Conservation (phyloP, 2,113 vertebrate genomes). For the Macrotis lagotis region DNA sequence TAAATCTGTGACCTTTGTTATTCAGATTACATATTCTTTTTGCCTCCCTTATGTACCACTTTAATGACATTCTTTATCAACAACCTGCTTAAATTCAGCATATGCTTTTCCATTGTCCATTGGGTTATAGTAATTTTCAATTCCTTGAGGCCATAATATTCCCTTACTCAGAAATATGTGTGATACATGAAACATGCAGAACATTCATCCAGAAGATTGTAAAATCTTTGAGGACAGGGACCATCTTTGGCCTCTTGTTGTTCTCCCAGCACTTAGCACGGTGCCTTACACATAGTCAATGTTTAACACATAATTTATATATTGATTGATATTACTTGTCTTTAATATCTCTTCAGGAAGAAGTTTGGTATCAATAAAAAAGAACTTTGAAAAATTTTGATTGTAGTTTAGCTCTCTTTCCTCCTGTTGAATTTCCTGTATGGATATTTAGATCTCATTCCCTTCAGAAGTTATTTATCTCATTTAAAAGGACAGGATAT, state of each 20-base stretch:
- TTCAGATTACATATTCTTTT: too few species aligned
- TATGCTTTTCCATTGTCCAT: too few species aligned
- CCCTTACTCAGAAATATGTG: too few species aligned
- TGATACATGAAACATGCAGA: too few species aligned
- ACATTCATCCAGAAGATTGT: not conserved
- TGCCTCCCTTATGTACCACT: not conserved
- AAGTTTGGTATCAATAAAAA: not conserved
- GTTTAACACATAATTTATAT: not conserved
- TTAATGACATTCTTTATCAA: too few species aligned
- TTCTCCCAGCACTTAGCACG: not conserved
- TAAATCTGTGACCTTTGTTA: too few species aligned
- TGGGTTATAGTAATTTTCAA: too few species aligned
- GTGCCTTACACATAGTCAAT: not conserved
- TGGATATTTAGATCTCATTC: not conserved
- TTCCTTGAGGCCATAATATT: too few species aligned
- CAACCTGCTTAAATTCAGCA: too few species aligned
- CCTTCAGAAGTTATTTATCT: not conserved
- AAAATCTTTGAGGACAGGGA: not conserved
- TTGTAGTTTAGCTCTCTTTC: not conserved
- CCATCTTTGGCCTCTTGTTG: not conserved
- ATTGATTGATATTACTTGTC: not conserved
- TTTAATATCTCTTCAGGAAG: not conserved
- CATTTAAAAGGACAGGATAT: not conserved
- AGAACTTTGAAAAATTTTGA: not conserved
- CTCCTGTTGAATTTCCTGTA: not conserved